Evolutionary conservation across 2,888 invertebrate genomes (phyloP).

Genomic region (Ptycholaimellus sp.): DNA sequence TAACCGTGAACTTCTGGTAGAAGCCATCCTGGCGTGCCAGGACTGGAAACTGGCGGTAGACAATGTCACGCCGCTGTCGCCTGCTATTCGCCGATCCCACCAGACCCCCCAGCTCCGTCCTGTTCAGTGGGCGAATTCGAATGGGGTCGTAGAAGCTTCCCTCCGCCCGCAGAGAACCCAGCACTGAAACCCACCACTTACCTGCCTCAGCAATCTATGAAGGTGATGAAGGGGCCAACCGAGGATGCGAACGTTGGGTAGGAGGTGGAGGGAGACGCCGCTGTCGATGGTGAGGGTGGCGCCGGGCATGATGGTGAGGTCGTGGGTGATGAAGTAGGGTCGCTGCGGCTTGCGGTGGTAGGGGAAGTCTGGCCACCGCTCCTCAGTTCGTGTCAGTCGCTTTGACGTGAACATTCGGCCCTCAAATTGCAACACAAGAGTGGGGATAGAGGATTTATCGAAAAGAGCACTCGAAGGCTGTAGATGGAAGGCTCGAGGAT

Average conservation of each 20-base stretch:
- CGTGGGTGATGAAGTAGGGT: slow-evolving; percentile 57
- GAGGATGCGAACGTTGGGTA: slow-evolving; percentile 48
- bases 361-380: slow-evolving; percentile 18
- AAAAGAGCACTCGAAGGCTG: neutral
- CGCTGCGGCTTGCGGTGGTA: slow-evolving; percentile 13
- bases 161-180: slow-evolving; percentile 61
- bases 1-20: slow-evolving; percentile 15
- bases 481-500: neutral
- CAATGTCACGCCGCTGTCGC: slow-evolving; percentile 11
- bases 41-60: slow-evolving; percentile 19
- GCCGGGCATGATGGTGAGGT: slow-evolving; percentile 88
- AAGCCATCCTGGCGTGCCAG: slow-evolving; percentile 20
- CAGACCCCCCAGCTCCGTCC: too few species aligned
- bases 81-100: too few species aligned
- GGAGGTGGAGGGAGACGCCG: slow-evolving; percentile 72
- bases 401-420: slow-evolving; percentile 19
- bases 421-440: slow-evolving; percentile 9
- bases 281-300: slow-evolving; percentile 59
- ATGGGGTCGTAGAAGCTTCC: slow-evolving; percentile 44
- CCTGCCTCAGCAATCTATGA: too few species aligned
- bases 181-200: too few species aligned
- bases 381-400: slow-evolving; percentile 13
- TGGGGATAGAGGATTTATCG: neutral
- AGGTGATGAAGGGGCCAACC: too few species aligned
- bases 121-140: too few species aligned